phyloP scores from a whole-genome alignment of 2,888 invertebrate genomes.

The Dynastes maya region DNA sequence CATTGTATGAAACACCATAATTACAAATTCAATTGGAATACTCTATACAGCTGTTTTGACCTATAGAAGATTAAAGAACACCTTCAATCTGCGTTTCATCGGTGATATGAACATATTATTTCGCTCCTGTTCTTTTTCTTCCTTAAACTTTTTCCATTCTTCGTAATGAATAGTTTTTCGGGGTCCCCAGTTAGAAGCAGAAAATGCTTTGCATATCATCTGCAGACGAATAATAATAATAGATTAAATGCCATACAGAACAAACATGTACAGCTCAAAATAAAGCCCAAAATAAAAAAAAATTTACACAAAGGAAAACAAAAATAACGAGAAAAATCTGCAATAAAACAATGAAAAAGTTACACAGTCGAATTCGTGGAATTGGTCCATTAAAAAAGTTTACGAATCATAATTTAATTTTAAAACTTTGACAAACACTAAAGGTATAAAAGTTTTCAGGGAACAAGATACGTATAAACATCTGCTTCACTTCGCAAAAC shows the following conservation, averaged over 20 bases:
- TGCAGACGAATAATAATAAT: constrained; percentile 33
- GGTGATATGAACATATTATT: constrained; percentile 20
- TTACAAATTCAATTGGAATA: neutral
- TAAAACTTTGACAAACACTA: too few relatives aligned
- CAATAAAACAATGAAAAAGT: too few relatives aligned
- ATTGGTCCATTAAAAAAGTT: too few relatives aligned
- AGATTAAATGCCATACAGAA: neutral
- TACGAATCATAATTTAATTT: too few relatives aligned
- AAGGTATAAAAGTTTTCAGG: too few relatives aligned
- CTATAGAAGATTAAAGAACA: constrained; percentile 9
- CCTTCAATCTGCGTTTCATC: constrained; percentile 20
- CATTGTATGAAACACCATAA: too few relatives aligned
- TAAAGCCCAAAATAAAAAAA: too few relatives aligned
- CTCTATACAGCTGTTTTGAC: neutral
- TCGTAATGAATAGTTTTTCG: constrained; percentile 50
- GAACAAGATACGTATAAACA: too few relatives aligned
- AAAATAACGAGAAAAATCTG: neutral
- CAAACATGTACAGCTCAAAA: neutral
- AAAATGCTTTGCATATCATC: constrained; percentile 54
- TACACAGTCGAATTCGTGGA: too few relatives aligned
- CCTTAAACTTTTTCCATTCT: constrained; percentile 57
- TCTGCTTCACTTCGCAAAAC: too few relatives aligned
- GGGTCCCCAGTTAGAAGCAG: constrained; percentile 55
- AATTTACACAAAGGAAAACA: neutral
- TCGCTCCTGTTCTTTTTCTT: constrained; percentile 49